A percentile compares a stretch with the other conserved stretches of the same genome.
phyloP scores from a whole-genome alignment of 1,140 invertebrate species.

The Aphelinus certus region DNA sequence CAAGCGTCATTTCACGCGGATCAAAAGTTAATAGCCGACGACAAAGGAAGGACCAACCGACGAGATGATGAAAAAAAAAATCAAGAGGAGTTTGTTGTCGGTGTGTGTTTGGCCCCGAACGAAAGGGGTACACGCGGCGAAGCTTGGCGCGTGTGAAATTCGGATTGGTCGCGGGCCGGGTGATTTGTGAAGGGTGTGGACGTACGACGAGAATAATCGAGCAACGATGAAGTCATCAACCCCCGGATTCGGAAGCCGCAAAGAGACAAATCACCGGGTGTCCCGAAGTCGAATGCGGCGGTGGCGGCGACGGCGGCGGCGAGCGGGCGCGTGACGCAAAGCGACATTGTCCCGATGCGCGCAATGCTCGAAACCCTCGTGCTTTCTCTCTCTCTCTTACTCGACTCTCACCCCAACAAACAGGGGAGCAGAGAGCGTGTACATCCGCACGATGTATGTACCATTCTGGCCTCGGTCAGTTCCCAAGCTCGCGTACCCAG shows the following conservation, averaged over 20 bases:
- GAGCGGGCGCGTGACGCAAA: not conserved
- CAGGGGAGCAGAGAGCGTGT: not conserved
- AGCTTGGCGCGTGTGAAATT: not conserved
- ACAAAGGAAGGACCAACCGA: too few relatives aligned
- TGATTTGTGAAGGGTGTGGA: not conserved
- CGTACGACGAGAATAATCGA: conserved; percentile 35
- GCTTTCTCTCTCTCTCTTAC: not conserved
- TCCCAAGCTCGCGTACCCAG: not conserved
- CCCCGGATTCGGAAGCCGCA: conserved; percentile 50
- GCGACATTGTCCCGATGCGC: conserved; percentile 20
- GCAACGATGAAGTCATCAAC: conserved; percentile 47
- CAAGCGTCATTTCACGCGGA: too few relatives aligned
- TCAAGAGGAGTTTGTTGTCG: not conserved
- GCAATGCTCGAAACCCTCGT: conserved; percentile 17
- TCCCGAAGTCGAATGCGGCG: not conserved
- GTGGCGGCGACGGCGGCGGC: too few relatives aligned
- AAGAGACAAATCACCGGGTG: conserved; percentile 54
- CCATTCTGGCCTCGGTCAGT: not conserved
- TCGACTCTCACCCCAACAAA: not conserved
- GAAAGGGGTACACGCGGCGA: not conserved
- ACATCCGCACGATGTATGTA: not conserved
- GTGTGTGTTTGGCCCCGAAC: not conserved
- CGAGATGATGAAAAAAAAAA: not conserved
- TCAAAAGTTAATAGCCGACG: too few relatives aligned
- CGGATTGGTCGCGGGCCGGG: not conserved